Percentiles rank a stretch among this genome's conserved stretches.
These are phyloP conservation scores for Ibidorhyncha struthersii DNA, from an alignment of 2,113 vertebrate species.

Conservation along the genomic window DNA sequence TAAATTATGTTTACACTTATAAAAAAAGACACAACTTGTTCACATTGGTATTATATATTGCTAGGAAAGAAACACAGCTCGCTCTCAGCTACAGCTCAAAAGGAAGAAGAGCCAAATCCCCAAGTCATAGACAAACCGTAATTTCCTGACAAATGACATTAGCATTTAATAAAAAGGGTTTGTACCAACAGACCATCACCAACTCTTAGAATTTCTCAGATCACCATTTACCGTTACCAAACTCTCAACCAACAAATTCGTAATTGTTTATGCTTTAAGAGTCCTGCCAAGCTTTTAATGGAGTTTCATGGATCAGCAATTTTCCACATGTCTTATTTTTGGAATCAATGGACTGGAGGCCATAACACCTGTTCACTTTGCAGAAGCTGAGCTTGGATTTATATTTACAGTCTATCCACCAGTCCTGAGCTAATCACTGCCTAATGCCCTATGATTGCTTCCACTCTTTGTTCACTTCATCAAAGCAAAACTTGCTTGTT, in stretches of 20 bases:
- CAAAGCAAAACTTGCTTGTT: background rate
- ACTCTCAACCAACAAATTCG: background rate
- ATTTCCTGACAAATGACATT: background rate
- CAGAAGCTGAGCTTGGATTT: conserved; percentile 31
- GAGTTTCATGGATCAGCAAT: conserved; percentile 37
- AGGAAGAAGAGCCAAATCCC: background rate
- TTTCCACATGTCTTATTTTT: conserved; percentile 55
- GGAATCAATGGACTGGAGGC: conserved; percentile 49
- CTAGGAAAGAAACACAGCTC: background rate
- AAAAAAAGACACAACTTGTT: background rate
- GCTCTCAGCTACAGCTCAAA: background rate
- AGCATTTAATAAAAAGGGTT: background rate
- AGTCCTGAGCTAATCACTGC: background rate
- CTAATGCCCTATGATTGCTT: background rate
- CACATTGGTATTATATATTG: background rate
- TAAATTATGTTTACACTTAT: background rate
- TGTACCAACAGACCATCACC: background rate
- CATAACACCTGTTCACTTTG: conserved; percentile 41
- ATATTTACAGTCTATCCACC: conserved; percentile 38
- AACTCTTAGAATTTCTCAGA: background rate
- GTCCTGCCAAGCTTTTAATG: conserved; percentile 34
- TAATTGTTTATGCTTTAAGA: background rate
- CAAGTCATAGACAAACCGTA: background rate
- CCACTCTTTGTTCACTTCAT: background rate
- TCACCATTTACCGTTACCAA: background rate